Conservation (phyloP, 2,113 vertebrate species). For the Sarotherodon lohbergeri region DNA sequence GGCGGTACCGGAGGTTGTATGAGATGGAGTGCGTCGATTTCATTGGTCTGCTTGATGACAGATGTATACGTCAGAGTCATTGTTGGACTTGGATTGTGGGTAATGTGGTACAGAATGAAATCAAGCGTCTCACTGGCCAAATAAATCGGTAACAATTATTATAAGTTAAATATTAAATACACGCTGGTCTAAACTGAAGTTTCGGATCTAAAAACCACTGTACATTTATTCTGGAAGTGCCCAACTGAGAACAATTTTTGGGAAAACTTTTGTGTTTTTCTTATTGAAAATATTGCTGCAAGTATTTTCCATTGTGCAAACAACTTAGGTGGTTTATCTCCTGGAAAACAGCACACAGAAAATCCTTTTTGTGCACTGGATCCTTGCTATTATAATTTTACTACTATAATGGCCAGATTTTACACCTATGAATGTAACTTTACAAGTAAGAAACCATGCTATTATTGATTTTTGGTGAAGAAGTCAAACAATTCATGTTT, state of each 20-base stretch:
- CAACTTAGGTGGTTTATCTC: neutral
- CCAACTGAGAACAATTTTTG: neutral
- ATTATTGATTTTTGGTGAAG: neutral
- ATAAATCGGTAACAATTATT: neutral
- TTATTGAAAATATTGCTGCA: neutral
- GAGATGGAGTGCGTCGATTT: neutral
- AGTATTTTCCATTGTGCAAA: neutral
- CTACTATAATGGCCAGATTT: neutral
- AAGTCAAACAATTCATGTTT: neutral
- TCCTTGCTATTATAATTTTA: neutral
- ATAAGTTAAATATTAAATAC: neutral
- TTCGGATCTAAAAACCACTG: neutral
- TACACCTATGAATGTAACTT: neutral
- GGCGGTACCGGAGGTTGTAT: neutral
- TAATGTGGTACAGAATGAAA: neutral
- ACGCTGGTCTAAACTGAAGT: neutral
- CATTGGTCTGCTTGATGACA: slow-evolving; percentile 20
- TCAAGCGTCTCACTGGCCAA: neutral
- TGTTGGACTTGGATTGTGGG: neutral
- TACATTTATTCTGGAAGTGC: neutral
- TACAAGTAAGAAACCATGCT: neutral
- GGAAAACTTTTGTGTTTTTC: rapidly evolving
- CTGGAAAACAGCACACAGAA: neutral
- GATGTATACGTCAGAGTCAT: neutral
- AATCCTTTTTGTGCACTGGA: neutral